Evolutionary conservation across 2,113 vertebrate genomes (phyloP), one percentile per base, ranked within the genome.

Genomic region (Tilapia sparmanii): DNA sequence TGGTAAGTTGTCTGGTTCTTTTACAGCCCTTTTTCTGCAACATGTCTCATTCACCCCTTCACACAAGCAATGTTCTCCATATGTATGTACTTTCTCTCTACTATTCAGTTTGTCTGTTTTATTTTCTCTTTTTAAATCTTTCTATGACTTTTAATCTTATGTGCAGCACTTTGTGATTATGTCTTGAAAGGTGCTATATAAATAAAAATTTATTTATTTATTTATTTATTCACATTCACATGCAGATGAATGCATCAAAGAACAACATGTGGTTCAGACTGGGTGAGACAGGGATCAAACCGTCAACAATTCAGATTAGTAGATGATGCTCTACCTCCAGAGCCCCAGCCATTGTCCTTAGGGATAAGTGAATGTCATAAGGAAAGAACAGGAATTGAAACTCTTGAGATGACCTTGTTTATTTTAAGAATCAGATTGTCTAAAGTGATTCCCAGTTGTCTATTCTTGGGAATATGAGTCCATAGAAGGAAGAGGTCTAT

Each of bases 381-480:
- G 10, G 24, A 68, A 15, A 80, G 45, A 50, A 57, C 9, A n/a
- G 11, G 57, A 22, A 22, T 42, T 47, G 40, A 76, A 3, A 31
- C 11, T 86, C 18, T 47, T 31, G 19, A 22, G 54, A 82, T 57
- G 15, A 16, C 2, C 55, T 47, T 18, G 50, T 76, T 80, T 80
- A 54, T 29, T 40, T 83, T 42, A 26, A 52, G 12, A 87, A 86
- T 45, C 15, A 8, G 13, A 81, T 83, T 89, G 82, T 13, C 68
- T 33, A 19, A 9, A 76, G 31, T 66, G 68, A 86, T 82, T 90
- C 88, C 91, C 90, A 90, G 68, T 54, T 47, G 82, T 85, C 87
- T 86, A 71, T 85, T 91, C 59, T 81, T 59, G 52, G 82, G 18
- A 85, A 83, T 59, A 26, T 47, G 22, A 87, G 35, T 85, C 92